These are phyloP conservation scores for Hesperia comma DNA, from an alignment of 2,888 invertebrate species.

Conservation along the genomic window DNA sequence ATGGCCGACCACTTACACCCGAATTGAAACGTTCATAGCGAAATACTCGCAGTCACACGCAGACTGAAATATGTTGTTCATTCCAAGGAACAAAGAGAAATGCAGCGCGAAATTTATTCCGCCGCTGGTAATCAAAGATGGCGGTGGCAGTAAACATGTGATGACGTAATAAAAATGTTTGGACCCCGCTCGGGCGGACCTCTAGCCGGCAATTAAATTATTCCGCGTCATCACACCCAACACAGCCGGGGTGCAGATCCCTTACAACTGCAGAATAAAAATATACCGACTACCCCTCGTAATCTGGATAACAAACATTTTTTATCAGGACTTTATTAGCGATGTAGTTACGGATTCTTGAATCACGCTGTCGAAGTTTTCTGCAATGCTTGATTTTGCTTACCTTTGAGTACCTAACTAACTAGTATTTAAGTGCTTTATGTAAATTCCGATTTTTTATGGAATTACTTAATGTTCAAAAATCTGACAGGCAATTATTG, in stretches of 20 bases:
- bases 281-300: conserved; percentile 17
- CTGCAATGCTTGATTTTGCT: too few species aligned
- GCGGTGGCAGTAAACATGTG: conserved; percentile 16
- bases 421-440: too few species aligned
- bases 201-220: conserved; percentile 72
- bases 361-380: too few species aligned
- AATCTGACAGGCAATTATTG: too few species aligned
- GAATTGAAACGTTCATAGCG: conserved; percentile 1
- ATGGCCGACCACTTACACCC: background rate
- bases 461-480: too few species aligned
- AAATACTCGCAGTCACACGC: conserved; percentile 5
- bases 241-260: conserved; percentile 27
- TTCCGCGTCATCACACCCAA: conserved; percentile 65
- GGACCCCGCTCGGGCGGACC: conserved; percentile 2
- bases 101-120: background rate
- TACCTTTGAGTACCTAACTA: background rate
- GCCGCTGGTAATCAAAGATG: conserved; percentile 33
- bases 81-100: conserved; percentile 1
- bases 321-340: conserved; percentile 15
- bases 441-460: too few species aligned
- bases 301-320: conserved; percentile 29
- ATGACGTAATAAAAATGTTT: conserved; percentile 32
- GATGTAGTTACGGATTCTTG: background rate
- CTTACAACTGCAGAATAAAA: conserved; percentile 36
- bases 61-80: conserved; percentile 1